A percentile compares a stretch with the other conserved stretches of the same genome.
Conservation (phyloP, 2,797 vertebrate species). For the Tinamus major region DNA sequence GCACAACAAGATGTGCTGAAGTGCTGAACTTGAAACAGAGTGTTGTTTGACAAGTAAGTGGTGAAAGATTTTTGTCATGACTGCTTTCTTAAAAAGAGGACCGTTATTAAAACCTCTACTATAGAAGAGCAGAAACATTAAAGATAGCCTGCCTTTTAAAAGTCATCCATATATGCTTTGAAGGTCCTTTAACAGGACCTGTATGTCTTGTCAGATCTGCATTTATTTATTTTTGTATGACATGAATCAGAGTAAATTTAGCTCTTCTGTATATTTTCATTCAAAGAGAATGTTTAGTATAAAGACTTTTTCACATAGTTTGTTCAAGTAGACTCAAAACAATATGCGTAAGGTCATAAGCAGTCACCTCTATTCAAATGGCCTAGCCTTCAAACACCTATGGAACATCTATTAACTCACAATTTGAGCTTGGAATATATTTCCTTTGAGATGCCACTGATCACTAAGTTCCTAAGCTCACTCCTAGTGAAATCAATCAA, state of each 20-base stretch:
- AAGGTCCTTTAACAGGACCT: conserved; percentile 44
- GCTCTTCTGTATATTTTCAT: conserved; percentile 55
- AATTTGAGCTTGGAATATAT: conserved; percentile 28
- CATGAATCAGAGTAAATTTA: conserved; percentile 40
- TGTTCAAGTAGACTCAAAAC: conserved; percentile 43
- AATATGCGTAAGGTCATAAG: conserved; percentile 35
- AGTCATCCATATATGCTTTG: conserved; percentile 40
- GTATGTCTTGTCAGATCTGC: conserved; percentile 31
- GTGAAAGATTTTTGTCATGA: neutral
- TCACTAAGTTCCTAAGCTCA: conserved; percentile 2
- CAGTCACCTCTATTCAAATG: conserved; percentile 31
- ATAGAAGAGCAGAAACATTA: conserved; percentile 32
- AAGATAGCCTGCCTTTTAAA: conserved; percentile 43
- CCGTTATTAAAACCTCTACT: neutral
- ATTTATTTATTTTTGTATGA: conserved; percentile 46
- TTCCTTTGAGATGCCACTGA: conserved; percentile 27
- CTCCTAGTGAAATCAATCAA: neutral
- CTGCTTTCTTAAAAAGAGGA: neutral
- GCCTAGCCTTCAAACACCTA: conserved; percentile 39
- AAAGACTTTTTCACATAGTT: conserved; percentile 32
- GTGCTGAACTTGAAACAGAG: conserved; percentile 12
- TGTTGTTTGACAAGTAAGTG: neutral
- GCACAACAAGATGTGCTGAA: neutral
- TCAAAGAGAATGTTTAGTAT: neutral
- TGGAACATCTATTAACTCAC: conserved; percentile 47